Conservation (phyloP, 2,113 vertebrate genomes). For the Lepus timidus region DNA sequence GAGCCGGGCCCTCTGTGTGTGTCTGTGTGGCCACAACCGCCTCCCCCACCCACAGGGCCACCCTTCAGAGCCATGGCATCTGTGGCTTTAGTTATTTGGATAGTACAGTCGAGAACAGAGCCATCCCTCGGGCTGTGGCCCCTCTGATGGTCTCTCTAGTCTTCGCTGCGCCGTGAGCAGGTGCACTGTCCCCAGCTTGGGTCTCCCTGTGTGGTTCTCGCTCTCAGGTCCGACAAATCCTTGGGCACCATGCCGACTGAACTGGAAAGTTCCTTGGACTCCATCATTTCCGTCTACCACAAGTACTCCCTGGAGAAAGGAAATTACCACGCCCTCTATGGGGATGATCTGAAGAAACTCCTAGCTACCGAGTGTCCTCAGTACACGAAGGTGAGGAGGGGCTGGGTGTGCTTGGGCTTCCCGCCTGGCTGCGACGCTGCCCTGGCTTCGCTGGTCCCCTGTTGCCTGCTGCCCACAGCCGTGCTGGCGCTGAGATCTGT, state of each 20-base stretch:
- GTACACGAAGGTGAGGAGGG: slow-evolving; percentile 55
- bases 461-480: neutral
- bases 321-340: slow-evolving; percentile 54
- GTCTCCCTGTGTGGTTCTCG: neutral
- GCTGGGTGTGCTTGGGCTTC: neutral
- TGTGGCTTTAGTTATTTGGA: neutral
- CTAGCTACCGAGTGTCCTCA: slow-evolving; percentile 24
- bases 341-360: slow-evolving; percentile 41
- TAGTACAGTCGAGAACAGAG: neutral
- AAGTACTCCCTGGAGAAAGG: neutral
- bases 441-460: neutral
- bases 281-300: slow-evolving; percentile 20
- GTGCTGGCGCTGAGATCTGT: neutral
- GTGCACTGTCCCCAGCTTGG: neutral
- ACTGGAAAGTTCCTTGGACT: slow-evolving; percentile 52
- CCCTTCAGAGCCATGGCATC: neutral
- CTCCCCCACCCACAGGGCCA: neutral
- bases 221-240: slow-evolving; percentile 30
- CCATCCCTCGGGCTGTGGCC: neutral
- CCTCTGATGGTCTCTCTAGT: neutral
- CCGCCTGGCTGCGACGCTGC: neutral
- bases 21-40: neutral
- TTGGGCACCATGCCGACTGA: slow-evolving; percentile 60
- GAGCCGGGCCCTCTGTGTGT: neutral
- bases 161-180: neutral